Conservation (phyloP, 2,888 invertebrate species). For the Diplazon laetatorius region DNA sequence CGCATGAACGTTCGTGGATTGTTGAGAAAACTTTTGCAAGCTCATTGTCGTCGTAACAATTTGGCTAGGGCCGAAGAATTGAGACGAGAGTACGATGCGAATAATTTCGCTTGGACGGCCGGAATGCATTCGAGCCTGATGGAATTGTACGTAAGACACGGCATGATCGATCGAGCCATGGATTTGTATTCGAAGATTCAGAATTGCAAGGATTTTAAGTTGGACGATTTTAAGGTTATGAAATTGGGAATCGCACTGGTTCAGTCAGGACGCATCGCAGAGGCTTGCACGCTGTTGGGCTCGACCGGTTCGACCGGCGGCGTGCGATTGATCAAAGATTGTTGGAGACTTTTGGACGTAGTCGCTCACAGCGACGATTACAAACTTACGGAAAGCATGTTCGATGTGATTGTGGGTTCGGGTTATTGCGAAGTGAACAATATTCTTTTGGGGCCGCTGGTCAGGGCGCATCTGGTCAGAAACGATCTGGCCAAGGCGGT, state of each 20-base stretch:
- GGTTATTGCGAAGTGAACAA: constrained; percentile 85
- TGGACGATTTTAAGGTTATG: constrained; percentile 88
- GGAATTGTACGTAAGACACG: constrained; percentile 85
- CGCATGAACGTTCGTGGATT: constrained; percentile 87
- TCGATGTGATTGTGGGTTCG: constrained; percentile 83
- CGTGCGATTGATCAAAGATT: constrained; percentile 81
- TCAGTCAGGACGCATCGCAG: constrained; percentile 73
- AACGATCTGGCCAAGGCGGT: constrained; percentile 84
- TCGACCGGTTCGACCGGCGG: constrained; percentile 66
- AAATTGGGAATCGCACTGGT: constrained; percentile 86
- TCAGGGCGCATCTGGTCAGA: constrained; percentile 85
- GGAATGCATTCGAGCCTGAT: constrained; percentile 88
- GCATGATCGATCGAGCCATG: constrained; percentile 84
- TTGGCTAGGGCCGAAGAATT: constrained; percentile 84
- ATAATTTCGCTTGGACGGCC: constrained; percentile 82
- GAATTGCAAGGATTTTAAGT: constrained; percentile 84
- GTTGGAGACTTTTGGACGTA: constrained; percentile 86
- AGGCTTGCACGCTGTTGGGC: constrained; percentile 52
- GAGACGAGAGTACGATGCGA: constrained; percentile 83
- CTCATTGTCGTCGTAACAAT: constrained; percentile 85
- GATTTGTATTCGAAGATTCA: constrained; percentile 84
- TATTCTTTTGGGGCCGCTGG: constrained; percentile 85
- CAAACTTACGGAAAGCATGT: constrained; percentile 83
- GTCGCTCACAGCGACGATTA: constrained; percentile 82
- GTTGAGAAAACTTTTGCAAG: constrained; percentile 85